A percentile compares a stretch with the other conserved stretches of the same genome.
Evolutionary conservation across 2,797 vertebrate species (phyloP).

Genomic region (Sphaeramia orbicularis): DNA sequence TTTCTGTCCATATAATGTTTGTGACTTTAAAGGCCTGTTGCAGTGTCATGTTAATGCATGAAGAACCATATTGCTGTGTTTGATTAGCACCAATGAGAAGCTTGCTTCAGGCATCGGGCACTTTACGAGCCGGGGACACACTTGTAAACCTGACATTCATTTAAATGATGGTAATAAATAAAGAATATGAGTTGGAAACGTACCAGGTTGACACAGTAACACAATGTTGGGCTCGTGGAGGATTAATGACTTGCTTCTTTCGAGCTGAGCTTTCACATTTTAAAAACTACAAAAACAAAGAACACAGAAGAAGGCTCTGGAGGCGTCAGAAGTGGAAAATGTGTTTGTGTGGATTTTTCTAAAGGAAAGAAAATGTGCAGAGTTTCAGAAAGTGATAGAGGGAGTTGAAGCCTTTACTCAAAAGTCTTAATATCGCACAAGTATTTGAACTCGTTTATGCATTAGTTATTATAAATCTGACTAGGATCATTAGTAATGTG

Average conservation of each 20-base stretch:
- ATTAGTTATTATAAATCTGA: too few species aligned
- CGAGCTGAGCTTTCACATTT: not conserved
- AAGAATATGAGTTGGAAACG: slow-evolving; percentile 56
- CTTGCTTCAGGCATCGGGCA: slow-evolving; percentile 39
- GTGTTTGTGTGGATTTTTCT: too few species aligned
- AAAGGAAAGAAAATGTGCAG: too few species aligned
- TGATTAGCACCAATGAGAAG: slow-evolving; percentile 28
- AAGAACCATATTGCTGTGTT: slow-evolving; percentile 11
- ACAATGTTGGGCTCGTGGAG: slow-evolving; percentile 17
- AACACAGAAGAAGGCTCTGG: not conserved
- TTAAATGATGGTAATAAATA: slow-evolving; percentile 61
- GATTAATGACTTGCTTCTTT: slow-evolving; percentile 37
- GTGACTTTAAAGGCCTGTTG: not conserved
- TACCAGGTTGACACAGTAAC: slow-evolving; percentile 40
- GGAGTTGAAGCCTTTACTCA: too few species aligned
- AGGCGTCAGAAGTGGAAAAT: too few species aligned
- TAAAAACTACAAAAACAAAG: not conserved
- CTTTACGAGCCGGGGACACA: slow-evolving; percentile 57
- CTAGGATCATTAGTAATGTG: too few species aligned
- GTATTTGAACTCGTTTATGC: too few species aligned
- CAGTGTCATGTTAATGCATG: slow-evolving; percentile 1
- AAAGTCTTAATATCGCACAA: too few species aligned
- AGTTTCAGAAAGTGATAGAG: not conserved
- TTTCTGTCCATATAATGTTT: too few species aligned
- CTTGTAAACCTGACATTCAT: slow-evolving; percentile 66